Base-by-base conservation (phyloP, 2,113 vertebrate genomes). In the Empidonax traillii region DNA sequence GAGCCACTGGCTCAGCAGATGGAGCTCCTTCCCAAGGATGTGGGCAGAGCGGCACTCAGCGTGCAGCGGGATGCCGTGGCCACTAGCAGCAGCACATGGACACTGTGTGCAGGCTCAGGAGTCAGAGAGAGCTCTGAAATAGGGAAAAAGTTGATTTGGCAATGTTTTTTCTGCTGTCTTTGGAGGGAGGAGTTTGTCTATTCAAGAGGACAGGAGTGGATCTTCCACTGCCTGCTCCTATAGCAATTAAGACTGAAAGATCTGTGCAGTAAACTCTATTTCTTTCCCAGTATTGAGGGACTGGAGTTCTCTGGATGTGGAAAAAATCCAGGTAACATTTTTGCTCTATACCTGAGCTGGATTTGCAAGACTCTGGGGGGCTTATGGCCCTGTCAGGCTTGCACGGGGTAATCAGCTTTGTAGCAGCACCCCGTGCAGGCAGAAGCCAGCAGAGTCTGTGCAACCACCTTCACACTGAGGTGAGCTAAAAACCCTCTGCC, bases 21-120 rank as follows among this genome's bases (percentile, higher is more conserved):
- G 93, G 96, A 97, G 95, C 95, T 96, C 31, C 93, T 94, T 89
- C 87, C 82, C 66, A 89, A 96, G 78, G 68, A 88, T 92, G 30
- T 2, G 1, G 43, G 27, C 87, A 53, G 68, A 86, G 46, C 0
- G 0, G 39, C 80, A 53, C 83, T 69, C 44, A 11, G 63, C 1
- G 0, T 44, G 80, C 90, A 47, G 49, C 0, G 1, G 33, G 46
- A 44, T 31, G 77, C 66, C 55, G 44, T 37, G 71, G 53, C 83
- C 44, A 5, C 47, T 63, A 7, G 85, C 66, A 47, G 68, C 62
- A 83, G 75, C 9, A 13, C 31, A 33, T 3, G 63, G 58, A 49
- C 12, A 5, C 13, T 30, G 20, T 19, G 14, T n/a, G 24, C n/a
- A 44, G 16, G 41, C 41, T 87, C 41, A 39, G 44, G 49, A 68